Evolutionary conservation across 1,140 invertebrate species (phyloP).

Genomic region (Lepidurus arcticus): DNA sequence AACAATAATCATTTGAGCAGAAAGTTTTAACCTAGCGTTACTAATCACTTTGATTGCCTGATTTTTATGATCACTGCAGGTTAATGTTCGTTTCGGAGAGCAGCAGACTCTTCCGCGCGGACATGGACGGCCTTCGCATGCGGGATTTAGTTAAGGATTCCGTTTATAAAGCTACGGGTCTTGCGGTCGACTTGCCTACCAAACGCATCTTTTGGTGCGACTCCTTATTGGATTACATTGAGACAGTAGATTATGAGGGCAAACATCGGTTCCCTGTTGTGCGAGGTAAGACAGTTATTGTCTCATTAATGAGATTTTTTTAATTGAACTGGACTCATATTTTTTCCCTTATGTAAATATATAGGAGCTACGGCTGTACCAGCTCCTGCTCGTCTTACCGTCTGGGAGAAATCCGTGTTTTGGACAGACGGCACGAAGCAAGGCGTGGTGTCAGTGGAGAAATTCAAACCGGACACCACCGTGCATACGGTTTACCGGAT

Average conservation of each 20-base stretch:
- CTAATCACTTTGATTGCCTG: slow-evolving; percentile 26
- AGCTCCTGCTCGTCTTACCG: slow-evolving; percentile 70
- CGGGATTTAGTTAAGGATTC: slow-evolving; percentile 80
- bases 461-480: slow-evolving; percentile 65
- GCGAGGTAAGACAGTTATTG: slow-evolving; percentile 46
- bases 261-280: slow-evolving; percentile 68
- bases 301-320: background rate
- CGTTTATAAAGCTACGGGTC: slow-evolving; percentile 80
- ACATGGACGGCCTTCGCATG: slow-evolving; percentile 83
- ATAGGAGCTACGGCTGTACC: slow-evolving; percentile 64
- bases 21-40: slow-evolving; percentile 13
- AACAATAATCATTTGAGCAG: slow-evolving; percentile 12
- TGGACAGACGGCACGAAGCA: slow-evolving; percentile 96
- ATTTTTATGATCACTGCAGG: slow-evolving; percentile 42
- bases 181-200: slow-evolving; percentile 78
- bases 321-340: slow-evolving; percentile 34
- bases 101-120: slow-evolving; percentile 76
- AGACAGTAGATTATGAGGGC: slow-evolving; percentile 93
- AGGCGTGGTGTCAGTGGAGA: slow-evolving; percentile 84
- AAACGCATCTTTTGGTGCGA: slow-evolving; percentile 94
- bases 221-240: slow-evolving; percentile 91
- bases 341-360: slow-evolving; percentile 45
- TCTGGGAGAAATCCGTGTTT: slow-evolving; percentile 87
- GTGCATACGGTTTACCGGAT: slow-evolving; percentile 75
- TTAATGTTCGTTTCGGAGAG: slow-evolving; percentile 90